Conservation (phyloP, 2,113 vertebrate species). For the Sarotherodon lohbergeri region DNA sequence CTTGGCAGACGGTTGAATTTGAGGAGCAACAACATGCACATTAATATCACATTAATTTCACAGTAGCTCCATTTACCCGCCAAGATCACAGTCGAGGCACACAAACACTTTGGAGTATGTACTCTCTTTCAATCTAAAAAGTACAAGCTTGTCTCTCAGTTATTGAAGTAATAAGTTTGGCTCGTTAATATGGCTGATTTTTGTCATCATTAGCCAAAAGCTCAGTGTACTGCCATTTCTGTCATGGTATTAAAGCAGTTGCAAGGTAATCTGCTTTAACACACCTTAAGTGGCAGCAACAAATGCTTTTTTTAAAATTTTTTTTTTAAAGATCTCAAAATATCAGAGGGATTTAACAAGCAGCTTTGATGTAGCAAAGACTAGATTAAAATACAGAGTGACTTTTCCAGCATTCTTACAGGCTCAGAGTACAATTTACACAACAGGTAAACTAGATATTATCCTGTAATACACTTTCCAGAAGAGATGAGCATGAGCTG, state of each 20-base stretch:
- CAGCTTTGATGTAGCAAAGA: neutral
- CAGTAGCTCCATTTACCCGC: conserved; percentile 15
- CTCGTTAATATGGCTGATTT: conserved; percentile 13
- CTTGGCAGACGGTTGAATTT: conserved; percentile 31
- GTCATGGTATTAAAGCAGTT: neutral
- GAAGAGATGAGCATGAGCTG: neutral
- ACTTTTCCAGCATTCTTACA: neutral
- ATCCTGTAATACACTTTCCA: neutral
- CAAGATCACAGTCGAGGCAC: conserved; percentile 3
- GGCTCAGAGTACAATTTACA: neutral
- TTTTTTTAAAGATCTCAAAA: neutral
- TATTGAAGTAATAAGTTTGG: conserved; percentile 1
- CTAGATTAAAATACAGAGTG: neutral
- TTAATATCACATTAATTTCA: conserved; percentile 51
- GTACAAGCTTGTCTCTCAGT: neutral
- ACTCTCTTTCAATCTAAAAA: neutral
- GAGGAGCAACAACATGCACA: conserved; percentile 33
- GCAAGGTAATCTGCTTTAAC: conserved; percentile 2
- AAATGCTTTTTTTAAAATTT: neutral
- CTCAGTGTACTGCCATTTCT: neutral
- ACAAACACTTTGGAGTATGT: neutral
- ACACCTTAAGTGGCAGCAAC: neutral
- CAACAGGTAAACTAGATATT: neutral
- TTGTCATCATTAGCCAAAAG: conserved; percentile 11
- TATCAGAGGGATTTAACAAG: conserved; percentile 7